Evolutionary conservation across 2,113 vertebrate species (phyloP).

Genomic region (Pteruthius melanotis): DNA sequence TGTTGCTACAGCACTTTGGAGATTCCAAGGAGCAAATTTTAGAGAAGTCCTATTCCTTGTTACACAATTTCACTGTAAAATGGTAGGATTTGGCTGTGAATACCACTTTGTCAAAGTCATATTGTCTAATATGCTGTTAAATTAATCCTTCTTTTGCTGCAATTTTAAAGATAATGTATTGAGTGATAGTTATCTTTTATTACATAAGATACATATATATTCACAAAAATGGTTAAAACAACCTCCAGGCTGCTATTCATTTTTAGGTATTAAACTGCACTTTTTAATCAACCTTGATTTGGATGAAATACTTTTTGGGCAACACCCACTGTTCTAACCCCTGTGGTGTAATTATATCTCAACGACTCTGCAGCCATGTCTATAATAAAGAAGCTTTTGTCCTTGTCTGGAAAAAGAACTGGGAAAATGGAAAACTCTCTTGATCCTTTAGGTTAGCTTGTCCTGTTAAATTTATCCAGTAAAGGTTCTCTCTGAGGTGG

Average conservation of each 20-base stretch:
- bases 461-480: background rate
- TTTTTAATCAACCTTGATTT: background rate
- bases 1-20: background rate
- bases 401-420: background rate
- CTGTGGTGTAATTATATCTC: background rate
- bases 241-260: background rate
- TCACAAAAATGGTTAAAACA: background rate
- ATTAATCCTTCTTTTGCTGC: background rate
- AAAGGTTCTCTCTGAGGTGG: background rate
- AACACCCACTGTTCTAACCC: background rate
- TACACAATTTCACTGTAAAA: background rate
- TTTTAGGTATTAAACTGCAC: background rate
- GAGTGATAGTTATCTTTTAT: background rate
- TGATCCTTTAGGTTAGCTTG: background rate
- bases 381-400: background rate
- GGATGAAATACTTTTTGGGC: background rate
- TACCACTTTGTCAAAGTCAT: background rate
- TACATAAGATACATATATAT: background rate
- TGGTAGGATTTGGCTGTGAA: background rate
- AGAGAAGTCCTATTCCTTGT: fast-evolving
- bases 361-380: background rate
- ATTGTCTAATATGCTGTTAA: background rate
- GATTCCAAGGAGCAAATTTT: background rate
- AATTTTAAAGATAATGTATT: background rate
- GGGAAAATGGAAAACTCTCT: background rate